Base-by-base conservation (phyloP, 2,797 vertebrate species). In the Lindbergichthys nudifrons region DNA sequence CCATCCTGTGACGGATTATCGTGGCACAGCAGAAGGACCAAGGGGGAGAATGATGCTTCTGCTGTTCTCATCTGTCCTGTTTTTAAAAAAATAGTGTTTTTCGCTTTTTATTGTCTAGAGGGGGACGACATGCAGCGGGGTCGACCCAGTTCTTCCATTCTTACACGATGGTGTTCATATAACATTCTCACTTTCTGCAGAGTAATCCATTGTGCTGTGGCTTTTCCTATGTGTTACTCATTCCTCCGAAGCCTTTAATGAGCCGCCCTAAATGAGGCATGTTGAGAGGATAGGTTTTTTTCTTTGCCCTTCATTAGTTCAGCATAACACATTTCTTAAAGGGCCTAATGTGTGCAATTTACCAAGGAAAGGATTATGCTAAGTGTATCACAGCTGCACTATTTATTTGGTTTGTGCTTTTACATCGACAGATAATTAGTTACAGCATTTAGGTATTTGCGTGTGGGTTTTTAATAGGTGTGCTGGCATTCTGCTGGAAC, bases 1-100 rank as follows among this genome's bases (percentile, higher is more conserved):
- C 72, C 76, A 57, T 84, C 70, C 73, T 90, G 87, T 18, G 57
- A 66, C 67, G 59, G 83, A 90, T 89, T 82, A 83, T 61, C 54
- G 67, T 41, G 65, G 45, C 56, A 64, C 62, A 75, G 75, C 79
- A 80, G 75, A 59, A 46, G 57, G 42, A 26, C 43, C 46, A 10
- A 26, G 2, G 16, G 14, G 52, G 47, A 74, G 73, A 82, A 18
- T 16, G 69, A 51, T 30, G 4, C 9, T 23, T 63, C 14, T 23
- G 68, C n/a, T 6, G 0, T 57, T 65, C 48, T 32, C 19, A 16
- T 63, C 48, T 2, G 16, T 32, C 47, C 48, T 62, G 1, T 59
- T 52, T 36, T 36, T 0, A 36, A 36, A 36, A 9, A 9, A 36
- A 32, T 7, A 1, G 7, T 32, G 32, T 36, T 36, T 36, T 36